Base-by-base conservation (phyloP, 1,140 invertebrate genomes). In the Pantala flavescens region DNA sequence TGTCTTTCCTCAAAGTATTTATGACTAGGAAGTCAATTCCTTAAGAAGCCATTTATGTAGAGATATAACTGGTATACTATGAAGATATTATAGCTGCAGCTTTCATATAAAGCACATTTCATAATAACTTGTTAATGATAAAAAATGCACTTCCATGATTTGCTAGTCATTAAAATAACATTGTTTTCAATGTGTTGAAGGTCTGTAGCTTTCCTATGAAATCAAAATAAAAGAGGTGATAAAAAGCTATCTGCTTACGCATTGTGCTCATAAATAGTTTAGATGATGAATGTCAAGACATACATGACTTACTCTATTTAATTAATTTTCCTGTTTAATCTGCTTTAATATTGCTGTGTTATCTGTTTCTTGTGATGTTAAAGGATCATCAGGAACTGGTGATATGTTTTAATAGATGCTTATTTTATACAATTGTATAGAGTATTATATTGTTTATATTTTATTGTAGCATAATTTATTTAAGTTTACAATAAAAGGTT, bases 401-500 rank as follows among this genome's bases (percentile, higher is more conserved):
- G n/a, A 63, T 16, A 3, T 63, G 49, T 63, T 63, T 63, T 63
- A 3, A 63, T 63, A 63, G 49, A 63, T 63, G 49, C 49, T 63
- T 63, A 63, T 63, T 63, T 63, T 63, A 63, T 63, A 63, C 49
- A 63, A 63, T 12, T 63, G 14, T 63, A 21, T 63, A 63, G 49
- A 5, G 28, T 36, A 63, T 63, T 7, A 63, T 63, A 63, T 63
- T 63, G 49, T 16, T 63, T 63, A 63, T 63, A 63, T 63, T 63
- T 63, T 63, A 63, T 63, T 63, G 49, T 63, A 63, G 49, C n/a
- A 63, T 21, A 19, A 63, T 63, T 63, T 63, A 63, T 63, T 63
- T 63, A 21, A 63, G 49, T 63, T 63, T 19, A 19, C 49, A 63
- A 63, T 63, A 63, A 63, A 63, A 63, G n/a, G 14, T 63, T 63